Base-by-base conservation (phyloP, 1,140 invertebrate genomes). In the Lasaia peninsularis region DNA sequence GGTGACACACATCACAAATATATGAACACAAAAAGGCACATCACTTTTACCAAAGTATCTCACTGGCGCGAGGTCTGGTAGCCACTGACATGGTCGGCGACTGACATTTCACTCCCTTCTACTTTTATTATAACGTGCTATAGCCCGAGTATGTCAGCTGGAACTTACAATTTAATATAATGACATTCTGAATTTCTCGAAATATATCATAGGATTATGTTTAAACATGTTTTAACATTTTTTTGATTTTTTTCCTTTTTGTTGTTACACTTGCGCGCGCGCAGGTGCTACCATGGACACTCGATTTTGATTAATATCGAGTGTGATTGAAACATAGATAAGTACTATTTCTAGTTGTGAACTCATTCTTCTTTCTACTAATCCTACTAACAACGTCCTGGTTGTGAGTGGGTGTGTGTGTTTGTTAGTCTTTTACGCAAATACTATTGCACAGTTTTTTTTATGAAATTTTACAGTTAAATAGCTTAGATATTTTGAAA, bases 1-100 rank as follows among this genome's bases (percentile, higher is more conserved):
- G 16, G 14, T 44, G 40, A 44, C 40, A 44, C 40, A 20, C 40
- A 44, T 44, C 40, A 44, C 40, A 44, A 40, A 40, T 40, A 44
- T 18, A 20, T 18, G 11, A 18, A 44, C 16, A 44, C 16, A 16
- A 44, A 16, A 20, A 11, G 10, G 11, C 40, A 44, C 40, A 44
- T 44, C 40, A 44, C 40, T 20, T 37, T 37, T 2, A 20, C 40
- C 14, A 44, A 44, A 44, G 40, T 44, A 18, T 20, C 40, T 44
- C 37, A 40, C 37, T 40, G 12, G 16, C 37, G 37, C 37, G 37
- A 10, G 37, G 37, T 40, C 9, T 8, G 37, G 14, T 14, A 9
- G 2, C 8, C 37, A 40, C 37, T 40, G 37, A 40, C 37, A 40
- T 40, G 37, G 37, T 40, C 14, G 37, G 9, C 16, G 8, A 16